Conservation (phyloP, 2,888 invertebrate genomes). For the Epinotia brunnichana region DNA sequence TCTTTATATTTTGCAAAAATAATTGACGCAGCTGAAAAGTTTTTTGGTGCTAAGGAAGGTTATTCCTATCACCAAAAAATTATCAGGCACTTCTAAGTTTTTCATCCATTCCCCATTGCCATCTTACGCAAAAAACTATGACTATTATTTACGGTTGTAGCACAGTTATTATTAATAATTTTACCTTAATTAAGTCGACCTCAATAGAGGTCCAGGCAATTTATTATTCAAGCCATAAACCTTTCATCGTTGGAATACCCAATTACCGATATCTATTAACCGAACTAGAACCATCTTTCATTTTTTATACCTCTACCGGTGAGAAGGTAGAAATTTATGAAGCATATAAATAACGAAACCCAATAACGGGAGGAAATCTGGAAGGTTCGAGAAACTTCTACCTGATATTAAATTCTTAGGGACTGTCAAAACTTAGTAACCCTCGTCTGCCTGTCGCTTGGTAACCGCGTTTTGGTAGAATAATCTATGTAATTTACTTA, state of each 20-base stretch:
- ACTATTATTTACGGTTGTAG: too few relatives aligned
- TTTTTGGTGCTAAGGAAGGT: too few relatives aligned
- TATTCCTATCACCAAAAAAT: too few relatives aligned
- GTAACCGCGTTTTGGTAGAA: conserved; percentile 26
- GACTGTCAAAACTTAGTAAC: conserved; percentile 52
- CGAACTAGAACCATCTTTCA: conserved; percentile 43
- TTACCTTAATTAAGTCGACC: not conserved
- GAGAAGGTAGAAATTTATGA: conserved; percentile 60
- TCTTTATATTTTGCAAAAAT: too few relatives aligned
- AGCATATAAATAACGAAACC: conserved; percentile 62
- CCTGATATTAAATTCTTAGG: conserved; percentile 59
- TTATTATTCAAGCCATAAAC: conserved; percentile 29
- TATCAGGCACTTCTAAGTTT: too few relatives aligned
- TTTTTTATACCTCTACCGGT: conserved; percentile 54
- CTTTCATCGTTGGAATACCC: conserved; percentile 33
- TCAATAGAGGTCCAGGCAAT: conserved; percentile 1
- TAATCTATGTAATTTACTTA: conserved; percentile 22
- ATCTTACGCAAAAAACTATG: too few relatives aligned
- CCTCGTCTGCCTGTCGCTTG: conserved; percentile 47
- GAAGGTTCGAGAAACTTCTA: conserved; percentile 47
- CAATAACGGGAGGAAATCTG: conserved; percentile 68
- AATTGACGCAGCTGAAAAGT: too few relatives aligned
- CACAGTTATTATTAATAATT: not conserved
- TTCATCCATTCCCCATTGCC: too few relatives aligned
- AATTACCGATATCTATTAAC: conserved; percentile 39